phyloP scores from a whole-genome alignment of 2,113 vertebrate genomes.

The Anolis carolinensis region DNA sequence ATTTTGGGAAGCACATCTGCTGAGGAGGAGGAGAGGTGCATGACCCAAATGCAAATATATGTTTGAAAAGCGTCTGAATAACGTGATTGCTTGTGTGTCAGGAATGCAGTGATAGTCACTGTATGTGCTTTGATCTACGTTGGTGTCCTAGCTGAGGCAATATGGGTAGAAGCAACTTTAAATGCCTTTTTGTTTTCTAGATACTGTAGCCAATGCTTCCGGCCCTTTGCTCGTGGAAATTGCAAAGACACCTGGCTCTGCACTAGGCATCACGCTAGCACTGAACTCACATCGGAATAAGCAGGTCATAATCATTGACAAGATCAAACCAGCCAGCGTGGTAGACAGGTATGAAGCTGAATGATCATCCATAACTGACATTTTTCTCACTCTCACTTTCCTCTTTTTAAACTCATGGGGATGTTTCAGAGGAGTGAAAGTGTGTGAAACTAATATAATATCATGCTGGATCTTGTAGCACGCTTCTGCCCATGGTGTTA shows the following conservation, averaged over 20 bases:
- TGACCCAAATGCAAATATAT: too few species aligned
- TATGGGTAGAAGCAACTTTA: conserved; percentile 15
- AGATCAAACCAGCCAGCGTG: conserved; percentile 92
- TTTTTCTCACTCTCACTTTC: too few species aligned
- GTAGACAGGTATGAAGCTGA: conserved; percentile 87
- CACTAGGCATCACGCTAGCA: conserved; percentile 87
- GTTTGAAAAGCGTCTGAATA: too few species aligned
- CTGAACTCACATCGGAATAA: conserved; percentile 86
- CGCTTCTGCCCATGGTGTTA: not conserved
- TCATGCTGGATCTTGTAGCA: not conserved
- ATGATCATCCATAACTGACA: not conserved
- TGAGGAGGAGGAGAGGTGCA: too few species aligned
- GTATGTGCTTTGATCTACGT: not conserved
- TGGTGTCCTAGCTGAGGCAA: not conserved
- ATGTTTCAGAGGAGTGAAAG: not conserved
- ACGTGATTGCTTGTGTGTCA: too few species aligned
- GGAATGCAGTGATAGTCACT: not conserved
- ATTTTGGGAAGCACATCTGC: too few species aligned
- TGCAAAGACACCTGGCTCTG: conserved; percentile 82
- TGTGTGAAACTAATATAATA: not conserved
- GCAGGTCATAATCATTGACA: conserved; percentile 92
- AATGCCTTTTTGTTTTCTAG: conserved; percentile 73
- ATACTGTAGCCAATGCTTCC: conserved; percentile 86
- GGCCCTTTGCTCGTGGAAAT: conserved; percentile 95
- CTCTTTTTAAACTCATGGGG: not conserved